phyloP scores from a whole-genome alignment of 2,888 invertebrate genomes.

The Calameuta idolon region DNA sequence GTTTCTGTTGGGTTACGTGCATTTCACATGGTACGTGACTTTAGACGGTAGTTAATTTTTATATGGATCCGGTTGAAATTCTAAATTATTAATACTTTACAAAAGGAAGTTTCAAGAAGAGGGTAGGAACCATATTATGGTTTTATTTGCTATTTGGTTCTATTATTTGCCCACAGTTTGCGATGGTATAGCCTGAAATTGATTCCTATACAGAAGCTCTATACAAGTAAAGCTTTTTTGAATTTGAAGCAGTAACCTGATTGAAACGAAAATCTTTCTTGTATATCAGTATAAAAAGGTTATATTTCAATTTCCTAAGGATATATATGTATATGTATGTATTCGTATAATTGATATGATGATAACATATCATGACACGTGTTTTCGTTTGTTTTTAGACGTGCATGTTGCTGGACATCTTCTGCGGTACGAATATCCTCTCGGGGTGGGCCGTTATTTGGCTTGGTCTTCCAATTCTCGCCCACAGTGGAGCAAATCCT shows the following conservation, averaged over 20 bases:
- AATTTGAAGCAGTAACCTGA: neutral
- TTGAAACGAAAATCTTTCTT: neutral
- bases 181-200: neutral
- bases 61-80: neutral
- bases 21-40: neutral
- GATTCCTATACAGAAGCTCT: neutral
- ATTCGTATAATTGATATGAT: too few relatives aligned
- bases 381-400: constrained; percentile 59
- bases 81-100: neutral
- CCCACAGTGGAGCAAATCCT: constrained; percentile 73
- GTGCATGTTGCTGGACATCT: constrained; percentile 70
- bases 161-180: neutral
- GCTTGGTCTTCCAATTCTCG: constrained; percentile 72
- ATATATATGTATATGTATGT: too few relatives aligned
- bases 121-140: neutral
- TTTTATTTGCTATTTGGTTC: neutral
- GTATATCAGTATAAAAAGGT: neutral
- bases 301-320: neutral
- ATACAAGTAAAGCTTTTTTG: neutral
- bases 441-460: constrained; percentile 71
- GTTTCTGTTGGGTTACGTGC: neutral
- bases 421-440: constrained; percentile 68
- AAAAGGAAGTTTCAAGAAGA: neutral
- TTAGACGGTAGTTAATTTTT: neutral
- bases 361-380: neutral